Conservation (phyloP, 2,888 invertebrate species). For the Anagyrus pseudococci region DNA sequence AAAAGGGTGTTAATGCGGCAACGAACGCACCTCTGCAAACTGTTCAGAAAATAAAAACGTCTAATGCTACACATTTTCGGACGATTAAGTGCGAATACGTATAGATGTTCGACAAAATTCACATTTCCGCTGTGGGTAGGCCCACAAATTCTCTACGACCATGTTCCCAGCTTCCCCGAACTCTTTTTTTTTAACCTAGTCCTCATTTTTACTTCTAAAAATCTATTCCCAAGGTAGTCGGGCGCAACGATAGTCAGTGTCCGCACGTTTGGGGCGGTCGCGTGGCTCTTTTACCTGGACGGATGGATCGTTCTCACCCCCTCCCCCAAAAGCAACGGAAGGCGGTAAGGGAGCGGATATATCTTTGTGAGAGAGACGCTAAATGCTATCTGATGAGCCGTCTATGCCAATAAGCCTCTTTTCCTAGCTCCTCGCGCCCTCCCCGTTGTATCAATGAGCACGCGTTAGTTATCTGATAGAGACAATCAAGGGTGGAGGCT, state of each 20-base stretch:
- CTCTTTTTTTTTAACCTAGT: background rate
- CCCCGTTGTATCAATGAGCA: too few species aligned
- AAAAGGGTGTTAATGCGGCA: too few species aligned
- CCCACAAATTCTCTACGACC: too few species aligned
- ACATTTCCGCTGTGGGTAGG: too few species aligned
- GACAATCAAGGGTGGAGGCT: too few species aligned
- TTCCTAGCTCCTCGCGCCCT: background rate
- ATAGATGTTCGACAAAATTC: too few species aligned
- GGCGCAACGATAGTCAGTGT: background rate
- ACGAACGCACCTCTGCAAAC: too few species aligned
- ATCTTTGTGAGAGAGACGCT: constrained; percentile 40
- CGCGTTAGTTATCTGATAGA: too few species aligned
- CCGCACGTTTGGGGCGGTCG: constrained; percentile 55
- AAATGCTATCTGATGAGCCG: constrained; percentile 58
- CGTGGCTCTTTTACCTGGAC: constrained; percentile 52
- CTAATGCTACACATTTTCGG: too few species aligned
- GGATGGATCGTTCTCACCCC: constrained; percentile 39
- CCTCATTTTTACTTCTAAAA: background rate
- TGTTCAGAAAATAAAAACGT: too few species aligned
- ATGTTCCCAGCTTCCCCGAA: too few species aligned
- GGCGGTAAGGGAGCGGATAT: constrained; percentile 24
- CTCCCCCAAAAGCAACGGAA: constrained; percentile 1
- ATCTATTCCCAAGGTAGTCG: background rate
- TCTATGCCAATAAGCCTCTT: constrained; percentile 49
- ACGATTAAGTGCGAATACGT: too few species aligned